A percentile compares a stretch with the other conserved stretches of the same genome.
Conservation (phyloP, 1,140 invertebrate species). For the Hycleus cichorii region DNA sequence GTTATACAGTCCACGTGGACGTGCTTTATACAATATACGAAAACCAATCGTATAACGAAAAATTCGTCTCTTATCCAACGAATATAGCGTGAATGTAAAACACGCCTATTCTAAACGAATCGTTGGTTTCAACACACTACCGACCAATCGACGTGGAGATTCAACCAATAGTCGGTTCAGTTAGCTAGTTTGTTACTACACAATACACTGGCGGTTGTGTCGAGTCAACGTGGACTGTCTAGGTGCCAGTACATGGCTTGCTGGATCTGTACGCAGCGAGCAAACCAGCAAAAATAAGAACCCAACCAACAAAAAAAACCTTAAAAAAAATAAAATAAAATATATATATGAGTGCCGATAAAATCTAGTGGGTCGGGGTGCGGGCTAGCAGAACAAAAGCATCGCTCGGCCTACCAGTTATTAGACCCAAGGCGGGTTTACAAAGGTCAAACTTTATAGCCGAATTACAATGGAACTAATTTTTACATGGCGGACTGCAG, state of each 20-base stretch:
- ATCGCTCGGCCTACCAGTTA: slow-evolving; percentile 36
- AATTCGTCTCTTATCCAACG: slow-evolving; percentile 16
- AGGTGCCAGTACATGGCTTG: slow-evolving; percentile 41
- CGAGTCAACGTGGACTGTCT: slow-evolving; percentile 38
- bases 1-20: slow-evolving; percentile 34
- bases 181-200: slow-evolving; percentile 31
- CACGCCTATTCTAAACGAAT: slow-evolving; percentile 35
- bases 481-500: slow-evolving; percentile 17
- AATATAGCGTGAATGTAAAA: slow-evolving; percentile 1
- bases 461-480: slow-evolving; percentile 35
- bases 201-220: slow-evolving; percentile 26
- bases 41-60: slow-evolving; percentile 17
- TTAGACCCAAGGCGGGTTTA: slow-evolving; percentile 32
- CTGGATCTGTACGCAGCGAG: slow-evolving; percentile 39
- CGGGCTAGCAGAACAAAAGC: slow-evolving; percentile 40
- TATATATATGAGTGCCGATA: slow-evolving; percentile 39
- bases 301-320: slow-evolving; percentile 35
- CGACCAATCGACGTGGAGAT: slow-evolving; percentile 23
- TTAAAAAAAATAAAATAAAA: too few species aligned
- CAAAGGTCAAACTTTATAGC: slow-evolving; percentile 33
- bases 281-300: slow-evolving; percentile 42
- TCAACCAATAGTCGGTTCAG: slow-evolving; percentile 19
- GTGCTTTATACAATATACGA: slow-evolving; percentile 5
- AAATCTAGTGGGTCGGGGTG: slow-evolving; percentile 40
- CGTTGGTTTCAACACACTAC: slow-evolving; percentile 10